phyloP scores from a whole-genome alignment of 2,888 invertebrate genomes.

The Odontothrips loti region DNA sequence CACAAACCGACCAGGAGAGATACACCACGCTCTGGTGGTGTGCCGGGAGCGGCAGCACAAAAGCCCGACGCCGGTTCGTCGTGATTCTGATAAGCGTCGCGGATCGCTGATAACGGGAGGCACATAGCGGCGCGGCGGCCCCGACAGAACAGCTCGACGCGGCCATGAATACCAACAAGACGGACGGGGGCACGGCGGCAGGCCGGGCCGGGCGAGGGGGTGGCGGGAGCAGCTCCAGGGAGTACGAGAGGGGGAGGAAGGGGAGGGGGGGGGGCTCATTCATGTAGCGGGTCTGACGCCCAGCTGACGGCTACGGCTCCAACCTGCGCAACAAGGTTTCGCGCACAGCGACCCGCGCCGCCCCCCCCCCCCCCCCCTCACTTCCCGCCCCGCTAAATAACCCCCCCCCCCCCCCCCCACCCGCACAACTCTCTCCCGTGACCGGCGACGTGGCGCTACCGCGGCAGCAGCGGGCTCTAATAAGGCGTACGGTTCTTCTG shows the following conservation, averaged over 20 bases:
- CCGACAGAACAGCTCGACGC: neutral
- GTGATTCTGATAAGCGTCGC: too few species aligned
- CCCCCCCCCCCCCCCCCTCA: slow-evolving; percentile 30
- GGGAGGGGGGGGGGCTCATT: slow-evolving; percentile 30
- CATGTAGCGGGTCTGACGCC: slow-evolving; percentile 10
- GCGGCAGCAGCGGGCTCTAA: too few species aligned
- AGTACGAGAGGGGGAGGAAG: neutral
- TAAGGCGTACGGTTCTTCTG: too few species aligned
- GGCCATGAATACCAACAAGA: too few species aligned
- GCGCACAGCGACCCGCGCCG: slow-evolving; percentile 31
- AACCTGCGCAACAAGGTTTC: slow-evolving; percentile 22
- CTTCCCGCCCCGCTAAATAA: slow-evolving; percentile 17
- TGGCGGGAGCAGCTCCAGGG: neutral
- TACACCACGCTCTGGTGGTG: too few species aligned
- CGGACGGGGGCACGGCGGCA: neutral
- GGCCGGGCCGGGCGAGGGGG: neutral
- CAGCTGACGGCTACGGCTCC: slow-evolving; percentile 36
- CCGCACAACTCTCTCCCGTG: too few species aligned
- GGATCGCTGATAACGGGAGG: too few species aligned
- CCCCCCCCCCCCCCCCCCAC: slow-evolving; percentile 28
- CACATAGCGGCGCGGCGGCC: neutral
- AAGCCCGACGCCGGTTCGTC: too few species aligned
- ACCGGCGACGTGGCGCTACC: neutral
- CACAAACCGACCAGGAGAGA: too few species aligned
- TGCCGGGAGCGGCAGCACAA: too few species aligned